Evolutionary conservation across 1,140 invertebrate species (phyloP).

Genomic region (Drosophila repletoides): DNA sequence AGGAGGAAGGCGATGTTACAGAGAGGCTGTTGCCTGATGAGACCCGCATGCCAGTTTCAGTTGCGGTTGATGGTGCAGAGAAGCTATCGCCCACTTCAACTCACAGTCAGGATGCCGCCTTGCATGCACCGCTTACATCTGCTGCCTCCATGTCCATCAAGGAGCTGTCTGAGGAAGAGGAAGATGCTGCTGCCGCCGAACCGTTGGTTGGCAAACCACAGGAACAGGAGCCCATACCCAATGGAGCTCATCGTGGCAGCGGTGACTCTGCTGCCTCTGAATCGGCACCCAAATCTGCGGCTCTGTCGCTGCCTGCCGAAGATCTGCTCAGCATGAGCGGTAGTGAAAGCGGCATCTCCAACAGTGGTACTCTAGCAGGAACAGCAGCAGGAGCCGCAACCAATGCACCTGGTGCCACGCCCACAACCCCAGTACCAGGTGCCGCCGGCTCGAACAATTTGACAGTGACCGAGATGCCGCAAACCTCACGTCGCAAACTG

Average conservation of each 20-base stretch:
- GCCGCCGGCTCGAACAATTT: conserved; percentile 52
- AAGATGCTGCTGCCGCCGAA: conserved; percentile 48
- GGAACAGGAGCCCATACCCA: conserved; percentile 25
- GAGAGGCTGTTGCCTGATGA: conserved; percentile 59
- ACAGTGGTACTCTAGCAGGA: conserved; percentile 40
- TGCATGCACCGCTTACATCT: conserved; percentile 74
- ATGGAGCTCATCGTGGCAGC: conserved; percentile 45
- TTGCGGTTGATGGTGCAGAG: conserved; percentile 82
- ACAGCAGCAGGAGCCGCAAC: conserved; percentile 9
- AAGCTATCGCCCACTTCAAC: conserved; percentile 83
- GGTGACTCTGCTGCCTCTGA: conserved; percentile 59
- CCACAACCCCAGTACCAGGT: conserved; percentile 41
- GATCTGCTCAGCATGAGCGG: conserved; percentile 67
- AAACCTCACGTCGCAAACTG: conserved; percentile 66
- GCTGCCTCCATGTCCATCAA: conserved; percentile 82
- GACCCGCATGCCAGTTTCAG: conserved; percentile 68
- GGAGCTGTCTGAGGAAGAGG: conserved; percentile 70
- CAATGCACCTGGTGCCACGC: conserved; percentile 37
- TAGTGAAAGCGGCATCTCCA: conserved; percentile 62
- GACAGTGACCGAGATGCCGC: conserved; percentile 60
- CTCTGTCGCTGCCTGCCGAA: conserved; percentile 71
- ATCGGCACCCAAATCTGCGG: conserved; percentile 60
- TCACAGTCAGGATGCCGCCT: conserved; percentile 83
- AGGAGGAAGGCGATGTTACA: conserved; percentile 82
- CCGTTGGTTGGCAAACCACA: conserved; percentile 52